phyloP scores from a whole-genome alignment of 1,140 invertebrate species.

The Ephestia elutella region DNA sequence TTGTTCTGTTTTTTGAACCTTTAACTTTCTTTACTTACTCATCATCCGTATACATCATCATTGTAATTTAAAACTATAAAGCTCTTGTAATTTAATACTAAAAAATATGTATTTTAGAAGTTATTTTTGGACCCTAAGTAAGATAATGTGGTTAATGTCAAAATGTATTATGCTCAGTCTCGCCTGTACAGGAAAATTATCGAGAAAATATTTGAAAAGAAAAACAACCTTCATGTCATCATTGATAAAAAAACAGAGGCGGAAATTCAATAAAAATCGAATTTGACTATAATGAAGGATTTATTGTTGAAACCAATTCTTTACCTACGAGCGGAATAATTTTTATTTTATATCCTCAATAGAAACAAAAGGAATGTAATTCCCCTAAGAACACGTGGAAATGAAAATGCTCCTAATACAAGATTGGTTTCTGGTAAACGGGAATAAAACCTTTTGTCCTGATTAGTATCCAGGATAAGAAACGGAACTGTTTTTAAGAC shows the following conservation, averaged over 20 bases:
- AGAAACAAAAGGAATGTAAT: neutral
- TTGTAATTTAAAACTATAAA: too few relatives aligned
- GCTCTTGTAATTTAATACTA: too few relatives aligned
- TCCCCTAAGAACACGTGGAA: neutral
- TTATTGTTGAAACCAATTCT: neutral
- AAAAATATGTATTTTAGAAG: too few relatives aligned
- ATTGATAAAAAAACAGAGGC: neutral
- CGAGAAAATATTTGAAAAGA: neutral
- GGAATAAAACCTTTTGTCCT: slow-evolving; percentile 3
- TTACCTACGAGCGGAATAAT: neutral
- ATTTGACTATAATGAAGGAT: neutral
- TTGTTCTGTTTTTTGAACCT: too few relatives aligned
- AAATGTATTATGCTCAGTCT: neutral
- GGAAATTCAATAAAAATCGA: neutral
- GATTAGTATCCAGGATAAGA: slow-evolving; percentile 6
- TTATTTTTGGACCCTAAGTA: too few relatives aligned
- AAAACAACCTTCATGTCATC: neutral
- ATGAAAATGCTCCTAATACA: neutral
- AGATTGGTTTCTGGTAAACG: slow-evolving; percentile 8
- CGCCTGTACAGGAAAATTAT: neutral
- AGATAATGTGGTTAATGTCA: neutral
- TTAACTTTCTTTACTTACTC: too few relatives aligned
- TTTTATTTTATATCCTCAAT: neutral
- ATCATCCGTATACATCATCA: too few relatives aligned
- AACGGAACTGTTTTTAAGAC: neutral